phyloP scores from a whole-genome alignment of 2,797 vertebrate species.

The Florisuga fusca region DNA sequence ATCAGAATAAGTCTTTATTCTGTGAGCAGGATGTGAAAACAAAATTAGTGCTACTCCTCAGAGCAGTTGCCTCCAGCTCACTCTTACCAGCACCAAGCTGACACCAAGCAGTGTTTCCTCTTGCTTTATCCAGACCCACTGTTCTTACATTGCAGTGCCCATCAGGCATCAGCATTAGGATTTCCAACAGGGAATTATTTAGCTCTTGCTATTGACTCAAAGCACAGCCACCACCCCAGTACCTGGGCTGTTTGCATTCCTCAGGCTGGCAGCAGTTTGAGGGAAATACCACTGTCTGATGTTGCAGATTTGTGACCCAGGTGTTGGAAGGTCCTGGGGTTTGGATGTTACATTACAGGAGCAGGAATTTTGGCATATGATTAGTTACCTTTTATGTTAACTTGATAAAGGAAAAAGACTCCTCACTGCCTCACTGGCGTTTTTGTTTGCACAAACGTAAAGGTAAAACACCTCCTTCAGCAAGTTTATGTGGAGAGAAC shows the following conservation, averaged over 20 bases:
- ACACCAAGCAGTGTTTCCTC: neutral
- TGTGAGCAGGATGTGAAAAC: conserved; percentile 26
- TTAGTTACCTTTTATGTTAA: too few relatives aligned
- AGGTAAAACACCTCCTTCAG: too few relatives aligned
- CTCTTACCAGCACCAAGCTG: neutral
- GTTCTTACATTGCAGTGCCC: neutral
- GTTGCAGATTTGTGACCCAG: too few relatives aligned
- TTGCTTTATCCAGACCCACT: neutral
- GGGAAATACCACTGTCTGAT: too few relatives aligned
- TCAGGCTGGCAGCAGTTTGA: neutral
- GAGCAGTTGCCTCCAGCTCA: neutral
- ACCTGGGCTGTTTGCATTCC: neutral
- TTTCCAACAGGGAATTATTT: neutral
- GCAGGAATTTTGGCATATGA: too few relatives aligned
- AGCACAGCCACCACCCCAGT: neutral
- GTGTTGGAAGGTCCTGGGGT: too few relatives aligned
- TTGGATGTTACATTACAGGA: too few relatives aligned
- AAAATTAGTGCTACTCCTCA: conserved; percentile 8
- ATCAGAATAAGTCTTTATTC: neutral
- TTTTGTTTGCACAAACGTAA: too few relatives aligned
- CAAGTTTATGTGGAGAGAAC: too few relatives aligned
- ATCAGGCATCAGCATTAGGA: neutral
- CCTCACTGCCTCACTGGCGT: too few relatives aligned
- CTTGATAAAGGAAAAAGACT: too few relatives aligned
- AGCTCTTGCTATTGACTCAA: neutral